Conservation (phyloP, 1,140 invertebrate species). For the Liolophura sinensis region DNA sequence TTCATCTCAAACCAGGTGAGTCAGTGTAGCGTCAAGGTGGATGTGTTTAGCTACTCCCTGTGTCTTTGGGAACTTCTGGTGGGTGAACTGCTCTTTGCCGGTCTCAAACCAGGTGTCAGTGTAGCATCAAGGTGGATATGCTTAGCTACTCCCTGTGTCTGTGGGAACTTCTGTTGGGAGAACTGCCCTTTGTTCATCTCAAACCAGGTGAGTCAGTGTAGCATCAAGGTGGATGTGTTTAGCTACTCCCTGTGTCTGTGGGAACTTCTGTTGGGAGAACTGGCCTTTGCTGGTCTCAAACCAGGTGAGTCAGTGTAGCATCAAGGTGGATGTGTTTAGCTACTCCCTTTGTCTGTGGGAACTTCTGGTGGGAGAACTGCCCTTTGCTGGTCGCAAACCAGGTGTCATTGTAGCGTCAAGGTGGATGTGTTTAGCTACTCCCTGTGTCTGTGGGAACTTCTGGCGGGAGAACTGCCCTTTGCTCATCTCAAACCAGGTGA, state of each 20-base stretch:
- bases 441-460: conserved; percentile 61
- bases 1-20: conserved; percentile 61
- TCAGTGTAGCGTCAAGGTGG: conserved; percentile 61
- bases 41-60: conserved; percentile 62
- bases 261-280: conserved; percentile 61
- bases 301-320: conserved; percentile 40
- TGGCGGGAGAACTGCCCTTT: conserved; percentile 62
- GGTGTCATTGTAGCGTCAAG: conserved; percentile 60
- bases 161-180: not conserved
- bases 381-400: conserved; percentile 56
- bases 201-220: conserved; percentile 62
- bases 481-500: conserved; percentile 60
- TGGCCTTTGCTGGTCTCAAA: conserved; percentile 62
- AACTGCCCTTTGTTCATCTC: conserved; percentile 38
- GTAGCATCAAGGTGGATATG: not conserved
- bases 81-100: conserved; percentile 61
- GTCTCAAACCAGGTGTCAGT: conserved; percentile 59
- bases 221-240: conserved; percentile 62
- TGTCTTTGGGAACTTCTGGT: conserved; percentile 62
- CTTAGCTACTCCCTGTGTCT: conserved; percentile 1
- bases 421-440: conserved; percentile 63
- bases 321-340: not conserved
- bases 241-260: conserved; percentile 62
- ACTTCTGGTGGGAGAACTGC: not conserved
- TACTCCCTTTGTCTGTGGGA: conserved; percentile 2